These are phyloP conservation scores for Apus apus DNA, from an alignment of 2,113 vertebrate species.

Conservation along the genomic window DNA sequence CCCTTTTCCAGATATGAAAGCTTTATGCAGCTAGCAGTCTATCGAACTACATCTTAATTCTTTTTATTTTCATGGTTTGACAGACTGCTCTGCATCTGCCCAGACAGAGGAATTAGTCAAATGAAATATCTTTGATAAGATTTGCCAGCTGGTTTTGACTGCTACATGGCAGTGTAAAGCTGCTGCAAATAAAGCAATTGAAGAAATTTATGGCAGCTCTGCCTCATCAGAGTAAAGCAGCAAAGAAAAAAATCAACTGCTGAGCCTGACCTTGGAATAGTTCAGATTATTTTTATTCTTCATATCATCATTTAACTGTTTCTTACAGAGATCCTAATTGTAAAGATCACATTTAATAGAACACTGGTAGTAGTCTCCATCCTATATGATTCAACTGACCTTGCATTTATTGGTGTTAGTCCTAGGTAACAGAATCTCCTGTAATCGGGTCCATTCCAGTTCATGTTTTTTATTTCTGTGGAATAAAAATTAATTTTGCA, in stretches of 20 bases:
- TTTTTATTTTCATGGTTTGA: background rate
- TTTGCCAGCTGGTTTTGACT: slow-evolving; percentile 24
- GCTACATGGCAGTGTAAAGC: background rate
- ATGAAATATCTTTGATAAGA: background rate
- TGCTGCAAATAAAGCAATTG: background rate
- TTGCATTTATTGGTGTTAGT: background rate
- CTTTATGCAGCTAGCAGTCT: background rate
- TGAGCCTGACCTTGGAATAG: background rate
- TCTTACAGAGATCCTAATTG: background rate
- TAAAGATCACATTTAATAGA: background rate
- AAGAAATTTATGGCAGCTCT: background rate
- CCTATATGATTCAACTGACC: background rate
- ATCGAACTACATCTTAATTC: background rate
- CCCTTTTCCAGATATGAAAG: background rate
- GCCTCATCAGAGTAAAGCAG: background rate
- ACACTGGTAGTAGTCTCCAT: rapidly evolving
- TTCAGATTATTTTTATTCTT: background rate
- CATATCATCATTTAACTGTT: background rate
- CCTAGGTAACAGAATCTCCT: background rate
- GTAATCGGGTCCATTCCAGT: background rate
- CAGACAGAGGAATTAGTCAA: slow-evolving; percentile 27
- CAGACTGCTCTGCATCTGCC: background rate
- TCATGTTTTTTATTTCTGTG: background rate
- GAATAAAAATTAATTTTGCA: background rate
- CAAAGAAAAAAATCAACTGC: background rate